A percentile compares a stretch with the other conserved stretches of the same genome.
phyloP scores from a whole-genome alignment of 2,113 vertebrate species.

The Caracal caracal region DNA sequence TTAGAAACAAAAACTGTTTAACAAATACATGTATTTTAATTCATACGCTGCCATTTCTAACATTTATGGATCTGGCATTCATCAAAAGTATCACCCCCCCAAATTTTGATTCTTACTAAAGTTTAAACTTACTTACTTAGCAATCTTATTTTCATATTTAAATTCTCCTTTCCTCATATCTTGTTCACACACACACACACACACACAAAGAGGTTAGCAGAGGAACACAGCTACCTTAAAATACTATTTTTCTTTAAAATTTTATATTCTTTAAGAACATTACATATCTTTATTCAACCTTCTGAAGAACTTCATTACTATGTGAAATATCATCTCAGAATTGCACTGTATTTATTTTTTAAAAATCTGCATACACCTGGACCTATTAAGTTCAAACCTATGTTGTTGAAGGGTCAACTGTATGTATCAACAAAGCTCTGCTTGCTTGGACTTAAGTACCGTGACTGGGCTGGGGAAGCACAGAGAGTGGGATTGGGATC shows the following conservation, averaged over 20 bases:
- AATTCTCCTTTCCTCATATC: neutral
- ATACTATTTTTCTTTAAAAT: slow-evolving; percentile 3
- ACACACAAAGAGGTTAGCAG: neutral
- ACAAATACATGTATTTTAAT: slow-evolving; percentile 3
- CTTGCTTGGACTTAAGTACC: neutral
- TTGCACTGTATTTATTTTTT: neutral
- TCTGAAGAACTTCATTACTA: neutral
- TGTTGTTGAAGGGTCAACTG: neutral
- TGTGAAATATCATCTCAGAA: neutral
- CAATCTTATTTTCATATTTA: neutral
- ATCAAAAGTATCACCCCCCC: neutral
- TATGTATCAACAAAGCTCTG: neutral
- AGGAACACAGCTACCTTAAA: neutral
- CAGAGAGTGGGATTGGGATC: no score
- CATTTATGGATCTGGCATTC: neutral
- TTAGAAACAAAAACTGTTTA: neutral
- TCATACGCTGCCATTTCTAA: slow-evolving; percentile 12
- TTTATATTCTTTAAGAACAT: slow-evolving; percentile 10
- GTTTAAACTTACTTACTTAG: neutral
- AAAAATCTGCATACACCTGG: neutral
- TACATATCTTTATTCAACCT: neutral
- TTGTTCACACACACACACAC: neutral
- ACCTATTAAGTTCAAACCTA: neutral
- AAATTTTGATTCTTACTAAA: neutral
- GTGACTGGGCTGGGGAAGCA: neutral